Evolutionary conservation across 2,888 invertebrate genomes (phyloP).

Genomic region (Hoplodrina blanda): DNA sequence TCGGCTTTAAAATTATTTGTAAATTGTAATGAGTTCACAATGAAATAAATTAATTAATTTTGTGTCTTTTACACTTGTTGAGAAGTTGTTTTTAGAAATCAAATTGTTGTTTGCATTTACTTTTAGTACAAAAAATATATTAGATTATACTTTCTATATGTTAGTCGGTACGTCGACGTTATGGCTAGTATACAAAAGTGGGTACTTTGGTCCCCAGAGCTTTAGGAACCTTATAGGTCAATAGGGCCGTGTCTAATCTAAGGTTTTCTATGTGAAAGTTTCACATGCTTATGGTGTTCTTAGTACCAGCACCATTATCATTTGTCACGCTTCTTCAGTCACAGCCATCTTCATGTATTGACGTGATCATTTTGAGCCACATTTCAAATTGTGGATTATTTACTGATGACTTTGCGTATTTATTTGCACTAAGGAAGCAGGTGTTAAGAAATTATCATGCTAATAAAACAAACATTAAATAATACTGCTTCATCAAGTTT

Average conservation of each 20-base stretch:
- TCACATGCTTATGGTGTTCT: constrained; percentile 52
- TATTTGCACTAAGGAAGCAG: constrained; percentile 14
- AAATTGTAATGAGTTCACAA: constrained; percentile 1
- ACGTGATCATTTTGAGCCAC: constrained; percentile 26
- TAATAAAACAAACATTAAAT: constrained; percentile 20
- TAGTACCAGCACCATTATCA: constrained; percentile 53
- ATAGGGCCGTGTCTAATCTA: constrained; percentile 67
- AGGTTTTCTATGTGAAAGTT: constrained; percentile 73
- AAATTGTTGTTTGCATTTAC: not conserved
- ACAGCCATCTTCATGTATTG: constrained; percentile 38
- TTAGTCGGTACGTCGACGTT: not conserved
- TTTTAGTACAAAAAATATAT: too few relatives aligned
- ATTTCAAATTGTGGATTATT: constrained; percentile 31
- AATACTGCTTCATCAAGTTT: constrained; percentile 4
- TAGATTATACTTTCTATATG: constrained; percentile 16
- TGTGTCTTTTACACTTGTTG: not conserved
- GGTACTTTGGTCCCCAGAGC: constrained; percentile 4
- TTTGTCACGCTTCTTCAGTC: constrained; percentile 57
- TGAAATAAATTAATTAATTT: not conserved
- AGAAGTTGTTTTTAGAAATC: not conserved
- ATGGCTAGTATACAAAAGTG: constrained; percentile 21
- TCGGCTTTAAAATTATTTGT: not conserved
- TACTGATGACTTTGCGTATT: constrained; percentile 25
- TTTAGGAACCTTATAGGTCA: constrained; percentile 44
- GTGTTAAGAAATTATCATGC: constrained; percentile 16